Conservation (phyloP, 2,113 vertebrate genomes). For the Amblyopsis rosae region DNA sequence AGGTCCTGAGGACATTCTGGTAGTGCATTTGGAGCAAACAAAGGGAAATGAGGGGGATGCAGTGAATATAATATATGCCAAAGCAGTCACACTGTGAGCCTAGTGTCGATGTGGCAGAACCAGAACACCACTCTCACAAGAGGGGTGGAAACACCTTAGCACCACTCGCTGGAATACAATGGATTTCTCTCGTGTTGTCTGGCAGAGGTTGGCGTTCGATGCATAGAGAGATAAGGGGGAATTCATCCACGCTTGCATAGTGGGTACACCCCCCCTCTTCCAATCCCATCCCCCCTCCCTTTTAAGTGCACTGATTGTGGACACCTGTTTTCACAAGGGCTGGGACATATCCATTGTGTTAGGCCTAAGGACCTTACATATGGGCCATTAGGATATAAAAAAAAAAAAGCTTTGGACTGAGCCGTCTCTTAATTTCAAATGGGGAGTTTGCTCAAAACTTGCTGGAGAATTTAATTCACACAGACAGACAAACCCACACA, state of each 20-base stretch:
- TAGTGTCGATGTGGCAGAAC: background rate
- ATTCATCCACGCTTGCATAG: background rate
- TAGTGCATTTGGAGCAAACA: background rate
- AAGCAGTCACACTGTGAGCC: background rate
- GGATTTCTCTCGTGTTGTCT: background rate
- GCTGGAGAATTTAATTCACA: background rate
- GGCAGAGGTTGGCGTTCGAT: background rate
- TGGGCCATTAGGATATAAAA: background rate
- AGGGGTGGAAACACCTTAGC: background rate
- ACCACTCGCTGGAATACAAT: background rate
- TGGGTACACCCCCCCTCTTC: background rate
- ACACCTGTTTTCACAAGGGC: too few species aligned
- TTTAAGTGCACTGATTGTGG: background rate
- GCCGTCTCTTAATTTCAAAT: background rate
- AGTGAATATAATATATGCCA: background rate
- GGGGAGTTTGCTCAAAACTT: background rate
- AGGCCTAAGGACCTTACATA: too few species aligned
- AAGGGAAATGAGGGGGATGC: background rate
- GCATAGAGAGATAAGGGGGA: background rate
- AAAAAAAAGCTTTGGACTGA: background rate
- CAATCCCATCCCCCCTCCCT: background rate
- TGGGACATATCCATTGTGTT: too few species aligned
- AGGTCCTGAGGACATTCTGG: constrained; percentile 6
- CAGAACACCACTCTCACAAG: background rate
- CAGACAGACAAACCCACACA: background rate